A percentile compares a stretch with the other conserved stretches of the same genome.
Evolutionary conservation across 2,888 invertebrate genomes (phyloP).

Genomic region (Anodontia alba): DNA sequence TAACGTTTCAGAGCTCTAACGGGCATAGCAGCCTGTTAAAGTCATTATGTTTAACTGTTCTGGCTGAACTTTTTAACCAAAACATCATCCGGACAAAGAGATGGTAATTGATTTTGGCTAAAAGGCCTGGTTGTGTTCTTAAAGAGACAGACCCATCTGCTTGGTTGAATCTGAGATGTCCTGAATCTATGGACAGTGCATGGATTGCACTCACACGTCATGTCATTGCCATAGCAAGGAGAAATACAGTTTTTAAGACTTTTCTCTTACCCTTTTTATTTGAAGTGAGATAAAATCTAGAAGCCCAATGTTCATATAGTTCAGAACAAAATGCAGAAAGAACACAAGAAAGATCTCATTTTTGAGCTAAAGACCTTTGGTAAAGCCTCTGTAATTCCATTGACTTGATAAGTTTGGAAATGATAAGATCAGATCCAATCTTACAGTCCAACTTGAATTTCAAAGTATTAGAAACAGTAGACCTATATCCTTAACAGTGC

Average conservation of each 20-base stretch:
- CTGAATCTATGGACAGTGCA: background rate
- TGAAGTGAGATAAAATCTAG: background rate
- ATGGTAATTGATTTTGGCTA: conserved; percentile 1
- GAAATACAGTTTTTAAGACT: background rate
- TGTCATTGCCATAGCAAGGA: background rate
- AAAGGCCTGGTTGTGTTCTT: background rate
- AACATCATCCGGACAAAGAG: background rate
- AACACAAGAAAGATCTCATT: conserved; percentile 5
- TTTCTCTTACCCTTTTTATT: too few species aligned
- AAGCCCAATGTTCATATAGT: background rate
- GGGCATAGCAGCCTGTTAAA: background rate
- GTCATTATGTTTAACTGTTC: background rate
- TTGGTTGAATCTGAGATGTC: background rate
- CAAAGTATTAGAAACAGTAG: conserved; percentile 2
- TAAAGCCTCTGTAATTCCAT: background rate
- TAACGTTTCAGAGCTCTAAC: background rate
- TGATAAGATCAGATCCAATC: background rate
- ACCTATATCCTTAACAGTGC: background rate
- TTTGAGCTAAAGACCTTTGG: background rate
- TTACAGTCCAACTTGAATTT: background rate
- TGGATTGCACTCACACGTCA: background rate
- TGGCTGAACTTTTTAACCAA: background rate
- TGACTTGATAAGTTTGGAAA: background rate
- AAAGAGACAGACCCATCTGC: background rate
- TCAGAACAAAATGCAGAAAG: background rate